Percentiles rank a stretch among this genome's conserved stretches.
Evolutionary conservation across 92 coral and sea anemone species (phyloP).

Genomic region (Blastomussa wellsi): DNA sequence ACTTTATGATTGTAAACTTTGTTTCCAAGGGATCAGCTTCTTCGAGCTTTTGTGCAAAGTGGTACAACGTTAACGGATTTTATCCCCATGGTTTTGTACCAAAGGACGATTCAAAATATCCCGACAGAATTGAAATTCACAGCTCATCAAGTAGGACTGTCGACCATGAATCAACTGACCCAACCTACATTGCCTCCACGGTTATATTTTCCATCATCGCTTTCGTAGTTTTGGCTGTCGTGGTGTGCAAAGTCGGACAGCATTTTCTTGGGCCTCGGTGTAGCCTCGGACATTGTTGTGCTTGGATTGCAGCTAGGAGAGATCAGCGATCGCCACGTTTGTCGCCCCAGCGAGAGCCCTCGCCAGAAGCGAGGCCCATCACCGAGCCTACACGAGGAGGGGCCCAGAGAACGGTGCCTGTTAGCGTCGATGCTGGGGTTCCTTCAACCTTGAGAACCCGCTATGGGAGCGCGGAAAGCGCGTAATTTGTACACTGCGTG

Average conservation of each 20-base stretch:
- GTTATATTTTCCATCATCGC: slow-evolving; percentile 13
- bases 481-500: background rate
- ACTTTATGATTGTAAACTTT: slow-evolving; percentile 23
- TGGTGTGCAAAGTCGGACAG: slow-evolving; percentile 31
- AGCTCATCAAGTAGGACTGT: background rate
- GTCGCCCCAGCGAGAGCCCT: slow-evolving; percentile 6
- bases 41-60: slow-evolving; percentile 18
- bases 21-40: background rate
- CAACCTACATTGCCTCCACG: slow-evolving; percentile 25
- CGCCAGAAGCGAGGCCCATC: slow-evolving; percentile 24
- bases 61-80: slow-evolving; percentile 38
- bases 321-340: slow-evolving; percentile 13
- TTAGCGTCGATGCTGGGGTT: background rate
- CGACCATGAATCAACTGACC: background rate
- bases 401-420: background rate
- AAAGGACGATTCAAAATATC: slow-evolving; percentile 16
- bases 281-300: slow-evolving; percentile 24
- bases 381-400: background rate
- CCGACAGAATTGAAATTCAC: background rate
- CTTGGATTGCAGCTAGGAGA: slow-evolving; percentile 25
- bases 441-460: background rate
- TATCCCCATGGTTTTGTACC: slow-evolving; percentile 38
- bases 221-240: slow-evolving; percentile 4
- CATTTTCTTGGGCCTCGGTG: slow-evolving; percentile 23
- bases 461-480: slow-evolving; percentile 22